Conservation (phyloP, 2,113 vertebrate species). For the Coptodon bakossiorum region DNA sequence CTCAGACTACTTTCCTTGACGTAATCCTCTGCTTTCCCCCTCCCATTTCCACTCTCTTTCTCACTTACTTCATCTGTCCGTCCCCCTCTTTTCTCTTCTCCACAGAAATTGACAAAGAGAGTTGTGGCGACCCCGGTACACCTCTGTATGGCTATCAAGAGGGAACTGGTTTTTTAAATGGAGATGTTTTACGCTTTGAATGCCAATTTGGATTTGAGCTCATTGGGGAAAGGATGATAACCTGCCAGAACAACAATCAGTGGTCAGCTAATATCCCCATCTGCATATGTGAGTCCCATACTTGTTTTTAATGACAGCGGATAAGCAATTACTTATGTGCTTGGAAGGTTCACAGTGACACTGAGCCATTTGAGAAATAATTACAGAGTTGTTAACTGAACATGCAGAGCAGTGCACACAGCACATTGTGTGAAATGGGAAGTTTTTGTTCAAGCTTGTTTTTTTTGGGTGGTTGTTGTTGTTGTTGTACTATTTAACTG, state of each 20-base stretch:
- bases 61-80: not conserved
- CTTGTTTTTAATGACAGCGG: not conserved
- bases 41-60: not conserved
- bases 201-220: slow-evolving; percentile 98
- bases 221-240: slow-evolving; percentile 94
- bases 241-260: slow-evolving; percentile 98
- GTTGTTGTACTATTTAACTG: not conserved
- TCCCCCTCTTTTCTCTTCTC: not conserved
- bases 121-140: slow-evolving; percentile 94
- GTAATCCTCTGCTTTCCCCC: not conserved
- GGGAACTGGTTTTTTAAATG: slow-evolving; percentile 92
- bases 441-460: not conserved
- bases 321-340: slow-evolving; percentile 40
- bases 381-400: slow-evolving; percentile 29
- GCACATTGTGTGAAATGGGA: not conserved
- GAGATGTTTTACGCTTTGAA: slow-evolving; percentile 90
- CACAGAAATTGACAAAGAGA: slow-evolving; percentile 97
- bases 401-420: slow-evolving; percentile 1
- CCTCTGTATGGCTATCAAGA: slow-evolving; percentile 93
- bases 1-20: not conserved
- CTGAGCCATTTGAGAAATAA: slow-evolving; percentile 22
- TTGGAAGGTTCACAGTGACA: slow-evolving; percentile 46
- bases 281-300: slow-evolving; percentile 91
- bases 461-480: not conserved
- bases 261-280: slow-evolving; percentile 99